Conservation (phyloP, 1,140 invertebrate genomes). For the Bombus difficillimus region DNA sequence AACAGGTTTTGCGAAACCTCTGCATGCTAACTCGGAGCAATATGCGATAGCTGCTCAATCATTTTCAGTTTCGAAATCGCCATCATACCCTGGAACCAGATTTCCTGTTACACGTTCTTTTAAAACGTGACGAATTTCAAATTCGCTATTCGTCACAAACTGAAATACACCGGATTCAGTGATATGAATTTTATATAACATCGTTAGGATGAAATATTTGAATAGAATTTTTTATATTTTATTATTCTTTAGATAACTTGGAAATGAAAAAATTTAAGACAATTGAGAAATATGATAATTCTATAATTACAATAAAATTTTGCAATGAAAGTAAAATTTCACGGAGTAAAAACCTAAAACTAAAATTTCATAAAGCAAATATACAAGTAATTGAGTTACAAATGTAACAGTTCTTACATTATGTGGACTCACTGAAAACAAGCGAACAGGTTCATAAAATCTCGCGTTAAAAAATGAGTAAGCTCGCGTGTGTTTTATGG, state of each 20-base stretch:
- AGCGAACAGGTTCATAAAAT: neutral
- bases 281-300: neutral
- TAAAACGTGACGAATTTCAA: conserved; percentile 27
- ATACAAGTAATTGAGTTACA: neutral
- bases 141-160: neutral
- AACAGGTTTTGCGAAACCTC: conserved; percentile 63
- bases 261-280: neutral
- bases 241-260: neutral
- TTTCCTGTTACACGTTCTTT: conserved; percentile 74
- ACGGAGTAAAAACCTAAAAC: neutral
- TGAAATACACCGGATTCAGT: neutral
- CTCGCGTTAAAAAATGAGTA: neutral
- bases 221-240: neutral
- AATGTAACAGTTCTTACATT: neutral
- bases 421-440: neutral
- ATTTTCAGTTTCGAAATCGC: conserved; percentile 75
- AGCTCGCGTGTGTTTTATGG: neutral
- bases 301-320: neutral
- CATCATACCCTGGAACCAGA: conserved; percentile 54
- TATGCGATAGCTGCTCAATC: conserved; percentile 78
- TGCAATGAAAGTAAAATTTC: neutral
- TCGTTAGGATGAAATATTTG: neutral
- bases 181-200: neutral
- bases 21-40: conserved; percentile 59
- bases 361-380: neutral